These are phyloP conservation scores for Cyprinus carpio DNA, from an alignment of 2,113 vertebrate genomes.

Conservation along the genomic window DNA sequence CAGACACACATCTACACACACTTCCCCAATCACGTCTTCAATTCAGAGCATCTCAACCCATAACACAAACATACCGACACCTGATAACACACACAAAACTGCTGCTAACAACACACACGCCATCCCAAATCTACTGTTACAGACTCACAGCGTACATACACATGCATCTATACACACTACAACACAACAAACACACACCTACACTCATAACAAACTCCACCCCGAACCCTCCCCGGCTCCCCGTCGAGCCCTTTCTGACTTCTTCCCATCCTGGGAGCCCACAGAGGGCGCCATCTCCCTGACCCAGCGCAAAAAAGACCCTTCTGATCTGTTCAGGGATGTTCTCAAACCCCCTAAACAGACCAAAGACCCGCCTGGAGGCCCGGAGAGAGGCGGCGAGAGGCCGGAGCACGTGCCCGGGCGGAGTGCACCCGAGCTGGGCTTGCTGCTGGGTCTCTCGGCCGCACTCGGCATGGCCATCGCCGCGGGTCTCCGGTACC, in stretches of 20 bases:
- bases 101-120: constrained; percentile 22
- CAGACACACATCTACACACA: not conserved
- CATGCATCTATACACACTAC: not conserved
- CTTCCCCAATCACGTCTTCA: not conserved
- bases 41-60: not conserved
- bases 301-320: constrained; percentile 40
- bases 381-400: constrained; percentile 58
- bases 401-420: constrained; percentile 60
- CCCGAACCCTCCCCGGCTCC: constrained; percentile 62
- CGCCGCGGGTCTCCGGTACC: constrained; percentile 72
- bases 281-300: constrained; percentile 17
- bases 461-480: constrained; percentile 75
- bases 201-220: constrained; percentile 22
- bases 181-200: not conserved
- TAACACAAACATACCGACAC: constrained; percentile 42
- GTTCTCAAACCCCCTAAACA: constrained; percentile 41
- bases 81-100: constrained; percentile 40
- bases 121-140: not conserved
- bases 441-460: constrained; percentile 78
- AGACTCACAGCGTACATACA: too few species aligned
- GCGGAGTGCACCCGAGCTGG: constrained; percentile 73
- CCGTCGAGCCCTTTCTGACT: constrained; percentile 53
- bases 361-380: constrained; percentile 45
- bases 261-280: not conserved
- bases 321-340: constrained; percentile 8